Evolutionary conservation across 2,113 vertebrate species (phyloP), one percentile per base, ranked within the genome.

Genomic region (Bathybates hornii): DNA sequence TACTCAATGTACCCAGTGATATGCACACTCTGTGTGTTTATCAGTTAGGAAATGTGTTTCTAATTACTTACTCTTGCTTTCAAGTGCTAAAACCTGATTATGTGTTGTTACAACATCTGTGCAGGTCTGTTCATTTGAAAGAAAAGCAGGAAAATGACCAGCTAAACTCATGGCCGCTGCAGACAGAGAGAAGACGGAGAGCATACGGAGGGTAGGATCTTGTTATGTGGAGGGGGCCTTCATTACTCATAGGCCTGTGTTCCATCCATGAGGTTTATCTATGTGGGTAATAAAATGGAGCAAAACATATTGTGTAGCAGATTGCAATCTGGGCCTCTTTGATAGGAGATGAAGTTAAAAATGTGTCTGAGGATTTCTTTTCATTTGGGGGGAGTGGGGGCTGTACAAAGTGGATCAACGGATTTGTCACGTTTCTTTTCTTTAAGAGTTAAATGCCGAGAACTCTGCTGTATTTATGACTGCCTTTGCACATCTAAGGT

Each of bases 301-400:
- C 86, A 84, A 93, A 95, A 92, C 96, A 96, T 96, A 95, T 96
- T 96, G 94, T 94, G 90, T 45, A 89, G 88, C 96, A 96, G 95
- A 96, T 95, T 96, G 96, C 93, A 94, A 95, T 96, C 90, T 95
- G 91, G 93, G 86, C 87, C 89, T 68, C 89, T 91, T 92, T 96
- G 94, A 96, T 94, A 94, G 92, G 93, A 94, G 88, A 92, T 90
- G 92, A 92, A 94, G 91, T 92, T 89, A 88, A 93, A 91, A 95
- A 90, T 87, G 90, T 87, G 87, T 91, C 63, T 81, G 61, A 93
- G 92, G 90, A 93, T 91, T 94, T 89, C 86, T 68, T 68, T 68
- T 68, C 61, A 38, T 68, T 21, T 68, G 61, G 34, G 41, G 17
- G 17, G 59, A 36, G 56, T 17, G 41, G 41, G 43, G 5, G 12